A percentile compares a stretch with the other conserved stretches of the same genome.
These are phyloP conservation scores for Perodicticus potto DNA, from an alignment of 2,797 vertebrate genomes.

Conservation along the genomic window DNA sequence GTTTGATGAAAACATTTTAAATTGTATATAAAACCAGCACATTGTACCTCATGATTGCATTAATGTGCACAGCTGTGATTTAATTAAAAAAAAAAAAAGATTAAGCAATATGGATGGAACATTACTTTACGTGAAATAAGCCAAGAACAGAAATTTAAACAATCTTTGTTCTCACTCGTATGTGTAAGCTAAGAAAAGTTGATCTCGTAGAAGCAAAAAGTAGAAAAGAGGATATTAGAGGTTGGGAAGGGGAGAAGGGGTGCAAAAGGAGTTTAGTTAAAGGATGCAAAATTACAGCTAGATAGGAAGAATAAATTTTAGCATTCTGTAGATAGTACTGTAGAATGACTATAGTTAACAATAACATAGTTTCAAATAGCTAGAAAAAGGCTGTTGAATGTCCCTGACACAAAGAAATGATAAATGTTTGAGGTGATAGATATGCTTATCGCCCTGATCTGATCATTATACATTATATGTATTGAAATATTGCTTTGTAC, in stretches of 20 bases:
- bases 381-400: background rate
- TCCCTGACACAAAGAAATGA: background rate
- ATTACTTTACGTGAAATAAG: too few relatives aligned
- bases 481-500: background rate
- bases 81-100: too few relatives aligned
- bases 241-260: background rate
- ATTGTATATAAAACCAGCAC: too few relatives aligned
- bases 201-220: background rate
- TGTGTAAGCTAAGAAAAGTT: background rate
- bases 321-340: background rate
- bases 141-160: too few relatives aligned
- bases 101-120: too few relatives aligned
- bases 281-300: background rate
- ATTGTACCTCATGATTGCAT: too few relatives aligned
- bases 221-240: background rate
- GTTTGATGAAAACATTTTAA: too few relatives aligned
- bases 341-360: background rate
- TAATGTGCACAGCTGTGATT: too few relatives aligned
- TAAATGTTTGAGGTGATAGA: background rate
- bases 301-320: background rate
- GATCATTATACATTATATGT: background rate
- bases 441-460: background rate
- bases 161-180: background rate
- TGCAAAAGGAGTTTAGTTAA: background rate
- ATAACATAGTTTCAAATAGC: background rate